phyloP scores from a whole-genome alignment of 2,888 invertebrate genomes.

The Monopis laevigella region DNA sequence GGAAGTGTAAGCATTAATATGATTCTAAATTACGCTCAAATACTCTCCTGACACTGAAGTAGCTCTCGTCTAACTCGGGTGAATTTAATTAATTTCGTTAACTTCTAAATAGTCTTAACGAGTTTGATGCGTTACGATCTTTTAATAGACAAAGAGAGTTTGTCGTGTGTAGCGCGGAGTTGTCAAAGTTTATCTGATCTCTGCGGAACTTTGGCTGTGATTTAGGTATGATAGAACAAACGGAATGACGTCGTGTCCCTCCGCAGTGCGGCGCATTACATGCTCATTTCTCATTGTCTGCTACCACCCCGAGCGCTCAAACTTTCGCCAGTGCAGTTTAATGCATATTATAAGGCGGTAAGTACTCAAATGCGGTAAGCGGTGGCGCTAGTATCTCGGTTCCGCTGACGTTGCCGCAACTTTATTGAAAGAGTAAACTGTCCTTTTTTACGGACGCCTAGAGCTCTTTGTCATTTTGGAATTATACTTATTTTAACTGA shows the following conservation, averaged over 20 bases:
- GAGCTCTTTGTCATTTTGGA: constrained; percentile 39
- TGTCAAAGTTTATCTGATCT: constrained; percentile 59
- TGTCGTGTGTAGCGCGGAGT: constrained; percentile 49
- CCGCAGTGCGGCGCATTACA: constrained; percentile 62
- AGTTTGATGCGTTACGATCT: constrained; percentile 59
- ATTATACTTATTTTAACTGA: constrained; percentile 1
- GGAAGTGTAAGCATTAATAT: too few species aligned
- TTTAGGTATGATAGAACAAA: constrained; percentile 61
- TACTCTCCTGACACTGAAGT: too few species aligned
- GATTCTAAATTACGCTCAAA: too few species aligned
- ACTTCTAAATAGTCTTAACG: constrained; percentile 66
- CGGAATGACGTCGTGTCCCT: constrained; percentile 37
- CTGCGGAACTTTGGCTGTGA: constrained; percentile 47
- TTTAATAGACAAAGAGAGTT: constrained; percentile 53
- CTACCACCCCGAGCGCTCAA: constrained; percentile 39
- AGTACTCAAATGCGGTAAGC: constrained; percentile 54
- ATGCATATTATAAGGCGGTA: constrained; percentile 63
- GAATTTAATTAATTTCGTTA: constrained; percentile 67
- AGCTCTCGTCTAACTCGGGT: constrained; percentile 51
- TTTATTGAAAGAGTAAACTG: constrained; percentile 64
- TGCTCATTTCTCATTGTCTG: constrained; percentile 62
- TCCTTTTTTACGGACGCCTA: constrained; percentile 57
- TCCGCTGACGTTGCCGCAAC: constrained; percentile 32
- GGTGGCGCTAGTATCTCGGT: constrained; percentile 43
- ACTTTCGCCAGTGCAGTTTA: constrained; percentile 57